Conservation (phyloP, 2,888 invertebrate species). For the Hipparchia semele region DNA sequence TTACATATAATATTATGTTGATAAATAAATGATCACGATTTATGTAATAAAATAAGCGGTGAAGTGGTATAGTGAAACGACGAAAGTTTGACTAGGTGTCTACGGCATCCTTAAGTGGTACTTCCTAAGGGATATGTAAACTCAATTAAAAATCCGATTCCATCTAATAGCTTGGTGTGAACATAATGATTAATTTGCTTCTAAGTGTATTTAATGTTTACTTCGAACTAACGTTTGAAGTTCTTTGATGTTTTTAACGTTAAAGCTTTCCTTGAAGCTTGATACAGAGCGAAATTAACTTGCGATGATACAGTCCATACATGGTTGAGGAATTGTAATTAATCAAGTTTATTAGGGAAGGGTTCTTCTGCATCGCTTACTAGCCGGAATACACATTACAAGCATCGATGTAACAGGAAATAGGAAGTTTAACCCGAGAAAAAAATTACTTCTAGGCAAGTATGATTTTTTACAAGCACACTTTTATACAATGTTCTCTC, state of each 20-base stretch:
- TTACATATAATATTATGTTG: too few relatives aligned
- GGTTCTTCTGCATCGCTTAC: too few relatives aligned
- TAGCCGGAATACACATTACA: too few relatives aligned
- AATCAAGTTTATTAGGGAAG: constrained; percentile 4
- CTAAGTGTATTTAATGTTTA: not conserved
- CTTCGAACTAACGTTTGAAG: not conserved
- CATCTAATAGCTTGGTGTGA: not conserved
- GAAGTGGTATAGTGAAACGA: too few relatives aligned
- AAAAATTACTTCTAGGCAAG: too few relatives aligned
- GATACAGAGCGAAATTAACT: not conserved
- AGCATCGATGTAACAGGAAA: too few relatives aligned
- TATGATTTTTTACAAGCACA: too few relatives aligned
- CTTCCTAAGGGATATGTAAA: not conserved
- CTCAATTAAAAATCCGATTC: not conserved
- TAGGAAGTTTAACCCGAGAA: too few relatives aligned
- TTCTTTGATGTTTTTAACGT: not conserved
- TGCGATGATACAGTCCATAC: not conserved
- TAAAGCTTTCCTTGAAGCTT: not conserved
- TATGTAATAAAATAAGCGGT: too few relatives aligned
- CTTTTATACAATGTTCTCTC: too few relatives aligned
- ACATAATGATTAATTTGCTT: not conserved
- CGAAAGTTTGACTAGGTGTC: too few relatives aligned
- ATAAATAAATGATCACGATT: too few relatives aligned
- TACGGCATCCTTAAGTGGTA: not conserved
- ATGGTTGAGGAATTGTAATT: not conserved